Evolutionary conservation across 2,113 vertebrate species (phyloP).

Genomic region (Xiphias gladius): DNA sequence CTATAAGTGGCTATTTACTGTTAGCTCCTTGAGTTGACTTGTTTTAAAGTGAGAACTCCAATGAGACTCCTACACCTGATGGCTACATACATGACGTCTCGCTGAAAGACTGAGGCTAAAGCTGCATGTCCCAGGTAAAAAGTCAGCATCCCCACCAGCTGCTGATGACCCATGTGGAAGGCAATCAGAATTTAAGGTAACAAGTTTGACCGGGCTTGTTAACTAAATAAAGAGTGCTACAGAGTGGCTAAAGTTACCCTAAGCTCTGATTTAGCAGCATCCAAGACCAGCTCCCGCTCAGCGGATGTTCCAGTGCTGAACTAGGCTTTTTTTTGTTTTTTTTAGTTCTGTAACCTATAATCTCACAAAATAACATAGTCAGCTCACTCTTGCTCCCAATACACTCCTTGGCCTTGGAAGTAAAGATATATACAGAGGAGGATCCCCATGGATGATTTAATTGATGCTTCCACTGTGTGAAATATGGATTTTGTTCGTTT

Average conservation of each 20-base stretch:
- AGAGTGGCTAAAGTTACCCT: not conserved
- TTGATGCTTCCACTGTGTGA: not conserved
- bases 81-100: too few relatives aligned
- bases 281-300: not conserved
- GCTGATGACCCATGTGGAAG: too few relatives aligned
- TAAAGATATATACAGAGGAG: constrained; percentile 7
- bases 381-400: not conserved
- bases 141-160: too few relatives aligned
- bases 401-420: not conserved
- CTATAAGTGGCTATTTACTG: not conserved
- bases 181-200: not conserved
- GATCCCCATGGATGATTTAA: not conserved
- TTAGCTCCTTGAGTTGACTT: not conserved
- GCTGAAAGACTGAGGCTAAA: too few relatives aligned
- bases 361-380: not conserved
- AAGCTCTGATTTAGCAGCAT: not conserved
- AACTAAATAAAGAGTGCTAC: not conserved
- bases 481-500: constrained; percentile 26
- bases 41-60: not conserved
- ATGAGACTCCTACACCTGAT: too few relatives aligned
- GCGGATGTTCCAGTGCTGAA: not conserved
- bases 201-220: not conserved
- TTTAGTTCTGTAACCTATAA: not conserved
- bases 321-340: not conserved
- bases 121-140: too few relatives aligned